A percentile compares a stretch with the other conserved stretches of the same genome.
Evolutionary conservation across 2,113 vertebrate species (phyloP).

Genomic region (Centropus unirufus): DNA sequence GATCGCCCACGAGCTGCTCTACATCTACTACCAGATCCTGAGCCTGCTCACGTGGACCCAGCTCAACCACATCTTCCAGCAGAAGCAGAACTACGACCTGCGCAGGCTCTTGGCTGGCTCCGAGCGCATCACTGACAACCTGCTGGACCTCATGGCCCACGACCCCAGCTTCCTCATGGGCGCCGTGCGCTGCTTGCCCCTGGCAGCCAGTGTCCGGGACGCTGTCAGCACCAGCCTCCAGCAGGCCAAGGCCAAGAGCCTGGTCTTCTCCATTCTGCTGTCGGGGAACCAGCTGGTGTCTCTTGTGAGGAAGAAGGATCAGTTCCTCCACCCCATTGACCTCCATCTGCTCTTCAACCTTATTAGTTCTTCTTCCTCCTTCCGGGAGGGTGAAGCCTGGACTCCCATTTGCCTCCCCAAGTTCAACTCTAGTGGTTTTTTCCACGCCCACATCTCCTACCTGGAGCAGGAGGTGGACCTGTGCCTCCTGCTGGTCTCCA

Average conservation of each 20-base stretch:
- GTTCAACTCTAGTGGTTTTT: constrained; percentile 93
- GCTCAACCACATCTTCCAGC: constrained; percentile 94
- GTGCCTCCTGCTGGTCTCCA: constrained; percentile 94
- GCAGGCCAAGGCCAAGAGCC: constrained; percentile 89
- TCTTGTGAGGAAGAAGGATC: constrained; percentile 93
- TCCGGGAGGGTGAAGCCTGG: constrained; percentile 96
- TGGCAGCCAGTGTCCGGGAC: constrained; percentile 82
- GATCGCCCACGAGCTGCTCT: constrained; percentile 92
- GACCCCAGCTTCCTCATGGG: constrained; percentile 95
- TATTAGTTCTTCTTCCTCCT: constrained; percentile 92
- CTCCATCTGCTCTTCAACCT: constrained; percentile 97
- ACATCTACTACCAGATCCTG: constrained; percentile 98
- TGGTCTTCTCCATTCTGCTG: constrained; percentile 96
- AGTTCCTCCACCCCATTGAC: constrained; percentile 95
- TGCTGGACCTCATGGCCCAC: constrained; percentile 89
- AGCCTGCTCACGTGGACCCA: constrained; percentile 95
- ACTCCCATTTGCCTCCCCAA: constrained; percentile 97
- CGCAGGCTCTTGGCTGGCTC: constrained; percentile 92
- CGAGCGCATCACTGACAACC: constrained; percentile 93
- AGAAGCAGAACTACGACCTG: constrained; percentile 96
- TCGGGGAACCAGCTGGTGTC: constrained; percentile 90
- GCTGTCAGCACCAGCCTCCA: constrained; percentile 88
- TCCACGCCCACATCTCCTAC: constrained; percentile 97
- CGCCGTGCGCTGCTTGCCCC: constrained; percentile 90
- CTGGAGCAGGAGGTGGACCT: constrained; percentile 88